Evolutionary conservation across 2,797 vertebrate species (phyloP), one percentile per base, ranked within the genome.

Genomic region (Hydrocynus forskahlii): DNA sequence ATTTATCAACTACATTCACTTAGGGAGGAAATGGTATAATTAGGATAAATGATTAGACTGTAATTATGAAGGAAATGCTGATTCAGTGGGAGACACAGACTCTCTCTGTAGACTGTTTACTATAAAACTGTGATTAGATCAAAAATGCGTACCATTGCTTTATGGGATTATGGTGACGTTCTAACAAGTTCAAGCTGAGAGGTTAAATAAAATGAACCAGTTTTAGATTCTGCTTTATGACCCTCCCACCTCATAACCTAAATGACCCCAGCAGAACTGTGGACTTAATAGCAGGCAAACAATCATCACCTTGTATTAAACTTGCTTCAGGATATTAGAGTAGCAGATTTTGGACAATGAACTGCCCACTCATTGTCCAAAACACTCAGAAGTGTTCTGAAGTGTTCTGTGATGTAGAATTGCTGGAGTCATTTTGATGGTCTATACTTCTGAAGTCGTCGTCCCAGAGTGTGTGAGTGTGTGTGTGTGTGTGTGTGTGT

Each of bases 21-120:
- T 67, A 52, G 57, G 80, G 86, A 88, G 89, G 88, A 92, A 92
- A 83, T 81, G 17, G 76, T 69, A 82, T 84, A 85, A 92, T 91
- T 92, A 90, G 84, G 88, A 90, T 90, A 76, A 92, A 89, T 87
- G 82, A 45, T n/a, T 57, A 72, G 59, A 70, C 45, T 81, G 85
- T 91, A 93, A 93, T 93, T 91, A 88, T 81, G 71, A 78, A 87
- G 89, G 87, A 91, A 90, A 71, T 88, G 88, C 88, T 89, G 90
- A 91, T 93, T 82, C 87, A 81, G 67, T 57, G 73, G 67, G 80
- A 89, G 87, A 92, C 91, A 85, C 63, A 21, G 9, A 19, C 55
- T 25, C 45, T 35, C 60, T 25, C 69, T 67, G 72, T 75, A 52
- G 48, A 64, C 45, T 54, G 16, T 59, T 57, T 59, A 78, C 35